phyloP scores from a whole-genome alignment of 2,888 invertebrate genomes.

The Amaurobius ferox region DNA sequence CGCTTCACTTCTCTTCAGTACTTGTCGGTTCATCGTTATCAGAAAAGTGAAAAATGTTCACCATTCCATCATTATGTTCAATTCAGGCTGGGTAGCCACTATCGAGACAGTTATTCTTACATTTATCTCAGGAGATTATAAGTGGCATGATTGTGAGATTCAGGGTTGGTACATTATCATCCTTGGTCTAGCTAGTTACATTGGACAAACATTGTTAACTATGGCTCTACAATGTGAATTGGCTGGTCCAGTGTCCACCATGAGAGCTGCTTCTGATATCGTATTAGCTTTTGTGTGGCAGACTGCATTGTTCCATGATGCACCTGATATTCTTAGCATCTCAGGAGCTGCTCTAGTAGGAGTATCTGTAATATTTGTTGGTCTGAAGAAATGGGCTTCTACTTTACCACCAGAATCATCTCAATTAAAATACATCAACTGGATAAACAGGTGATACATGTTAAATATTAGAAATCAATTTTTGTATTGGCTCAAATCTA shows the following conservation, averaged over 20 bases:
- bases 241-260: conserved; percentile 94
- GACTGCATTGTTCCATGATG: conserved; percentile 89
- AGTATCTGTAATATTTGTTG: conserved; percentile 89
- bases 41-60: conserved; percentile 89
- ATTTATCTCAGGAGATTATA: conserved; percentile 84
- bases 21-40: conserved; percentile 90
- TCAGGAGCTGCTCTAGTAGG: conserved; percentile 90
- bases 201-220: conserved; percentile 82
- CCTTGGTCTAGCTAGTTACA: conserved; percentile 74
- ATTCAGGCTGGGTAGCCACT: conserved; percentile 87
- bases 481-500: no score
- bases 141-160: conserved; percentile 88
- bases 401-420: conserved; percentile 83
- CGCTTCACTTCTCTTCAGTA: conserved; percentile 86
- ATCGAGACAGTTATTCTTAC: conserved; percentile 83
- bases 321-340: conserved; percentile 89
- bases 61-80: conserved; percentile 93
- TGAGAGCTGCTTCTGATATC: conserved; percentile 89
- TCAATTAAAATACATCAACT: conserved; percentile 3
- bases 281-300: conserved; percentile 95
- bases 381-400: conserved; percentile 89
- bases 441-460: conserved; percentile 39
- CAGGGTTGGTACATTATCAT: conserved; percentile 86
- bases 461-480: no score
- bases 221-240: conserved; percentile 92